phyloP scores from a whole-genome alignment of 1,140 invertebrate genomes.

The Drosophila sechellia region DNA sequence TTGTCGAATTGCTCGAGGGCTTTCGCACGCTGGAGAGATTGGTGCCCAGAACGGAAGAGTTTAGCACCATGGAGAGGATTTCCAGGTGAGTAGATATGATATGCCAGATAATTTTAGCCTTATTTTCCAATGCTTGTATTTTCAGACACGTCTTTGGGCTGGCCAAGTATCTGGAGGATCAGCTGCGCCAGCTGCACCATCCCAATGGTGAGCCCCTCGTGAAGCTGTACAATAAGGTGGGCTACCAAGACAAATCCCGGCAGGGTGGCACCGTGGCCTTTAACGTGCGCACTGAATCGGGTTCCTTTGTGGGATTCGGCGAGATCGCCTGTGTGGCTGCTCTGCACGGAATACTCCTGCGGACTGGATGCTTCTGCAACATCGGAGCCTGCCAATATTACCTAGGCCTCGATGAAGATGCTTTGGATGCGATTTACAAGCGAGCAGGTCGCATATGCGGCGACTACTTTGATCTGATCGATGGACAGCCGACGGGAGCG shows the following conservation, averaged over 20 bases:
- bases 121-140: slow-evolving; percentile 82
- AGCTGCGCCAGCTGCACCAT: slow-evolving; percentile 89
- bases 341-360: slow-evolving; percentile 93
- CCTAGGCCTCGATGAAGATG: slow-evolving; percentile 88
- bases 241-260: slow-evolving; percentile 86
- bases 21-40: slow-evolving; percentile 89
- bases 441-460: slow-evolving; percentile 95
- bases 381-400: slow-evolving; percentile 96
- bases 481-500: slow-evolving; percentile 95
- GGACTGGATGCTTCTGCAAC: slow-evolving; percentile 98
- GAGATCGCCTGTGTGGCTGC: slow-evolving; percentile 96
- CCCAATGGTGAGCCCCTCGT: slow-evolving; percentile 89
- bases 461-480: slow-evolving; percentile 94
- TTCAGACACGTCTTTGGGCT: slow-evolving; percentile 91
- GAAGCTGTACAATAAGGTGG: slow-evolving; percentile 90
- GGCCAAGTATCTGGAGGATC: slow-evolving; percentile 89
- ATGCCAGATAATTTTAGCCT: background rate
- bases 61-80: slow-evolving; percentile 87
- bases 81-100: slow-evolving; percentile 2
- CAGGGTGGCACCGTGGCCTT: slow-evolving; percentile 97
- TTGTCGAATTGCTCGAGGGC: slow-evolving; percentile 92
- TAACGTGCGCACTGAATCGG: slow-evolving; percentile 92
- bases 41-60: slow-evolving; percentile 81
- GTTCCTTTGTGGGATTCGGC: slow-evolving; percentile 93
- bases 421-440: slow-evolving; percentile 91